Evolutionary conservation across 2,113 vertebrate species (phyloP).

Genomic region (Agelaius tricolor): DNA sequence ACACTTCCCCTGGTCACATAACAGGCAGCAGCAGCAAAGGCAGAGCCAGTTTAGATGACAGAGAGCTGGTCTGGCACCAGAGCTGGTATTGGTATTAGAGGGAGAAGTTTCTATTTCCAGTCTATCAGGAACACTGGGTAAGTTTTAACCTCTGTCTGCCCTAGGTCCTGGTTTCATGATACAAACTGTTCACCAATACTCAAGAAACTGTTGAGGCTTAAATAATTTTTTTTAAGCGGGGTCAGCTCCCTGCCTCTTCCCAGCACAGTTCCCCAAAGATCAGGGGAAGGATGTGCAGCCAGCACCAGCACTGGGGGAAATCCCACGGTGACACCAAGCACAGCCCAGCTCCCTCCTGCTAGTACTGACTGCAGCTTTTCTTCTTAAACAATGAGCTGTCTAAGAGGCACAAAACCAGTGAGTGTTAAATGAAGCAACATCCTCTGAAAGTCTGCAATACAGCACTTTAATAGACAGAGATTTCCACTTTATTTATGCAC

Average conservation of each 20-base stretch:
- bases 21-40: not conserved
- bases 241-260: conserved; percentile 22
- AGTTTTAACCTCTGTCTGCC: conserved; percentile 38
- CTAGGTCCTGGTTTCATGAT: conserved; percentile 19
- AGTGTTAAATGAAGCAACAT: not conserved
- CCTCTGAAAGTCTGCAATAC: not conserved
- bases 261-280: not conserved
- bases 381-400: not conserved
- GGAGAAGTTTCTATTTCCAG: not conserved
- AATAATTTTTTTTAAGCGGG: conserved; percentile 12
- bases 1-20: not conserved
- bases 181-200: conserved; percentile 21
- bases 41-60: not conserved
- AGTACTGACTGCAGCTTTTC: not conserved
- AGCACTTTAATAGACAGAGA: not conserved
- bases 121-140: not conserved
- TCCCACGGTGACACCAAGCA: not conserved
- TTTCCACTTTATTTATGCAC: not conserved
- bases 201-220: conserved; percentile 32
- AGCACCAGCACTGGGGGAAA: not conserved
- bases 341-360: not conserved
- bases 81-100: not conserved
- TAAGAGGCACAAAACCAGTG: not conserved
- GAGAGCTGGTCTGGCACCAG: not conserved
- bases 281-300: not conserved